phyloP scores from a whole-genome alignment of 2,888 invertebrate genomes.

The Alviniconcha strummeri region DNA sequence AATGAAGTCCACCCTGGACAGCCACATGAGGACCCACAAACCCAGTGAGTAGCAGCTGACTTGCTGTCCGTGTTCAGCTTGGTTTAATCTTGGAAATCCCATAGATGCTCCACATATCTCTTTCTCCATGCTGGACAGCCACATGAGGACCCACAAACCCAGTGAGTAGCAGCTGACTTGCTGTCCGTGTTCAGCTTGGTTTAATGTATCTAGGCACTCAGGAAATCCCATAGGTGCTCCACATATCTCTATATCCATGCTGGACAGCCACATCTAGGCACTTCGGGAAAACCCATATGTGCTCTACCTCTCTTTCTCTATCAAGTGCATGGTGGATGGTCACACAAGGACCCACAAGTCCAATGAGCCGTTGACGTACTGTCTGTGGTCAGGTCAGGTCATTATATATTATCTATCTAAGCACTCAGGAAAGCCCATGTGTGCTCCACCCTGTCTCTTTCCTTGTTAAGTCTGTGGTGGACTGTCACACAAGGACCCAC shows the following conservation, averaged over 20 bases:
- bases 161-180: conserved; percentile 41
- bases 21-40: conserved; percentile 69
- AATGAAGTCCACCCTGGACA: conserved; percentile 80
- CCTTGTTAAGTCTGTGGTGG: conserved; percentile 81
- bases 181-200: no score
- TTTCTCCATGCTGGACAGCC: conserved; percentile 59
- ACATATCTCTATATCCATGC: conserved; percentile 77
- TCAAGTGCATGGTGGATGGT: conserved; percentile 80
- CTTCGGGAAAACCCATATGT: no score
- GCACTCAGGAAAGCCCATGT: no score
- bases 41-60: conserved; percentile 38
- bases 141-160: conserved; percentile 68
- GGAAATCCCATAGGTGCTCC: no score
- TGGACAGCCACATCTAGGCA: conserved; percentile 72
- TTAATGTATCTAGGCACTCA: no score
- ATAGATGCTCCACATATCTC: no score
- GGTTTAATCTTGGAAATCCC: no score
- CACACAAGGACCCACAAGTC: conserved; percentile 69
- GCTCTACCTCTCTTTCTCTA: conserved; percentile 75
- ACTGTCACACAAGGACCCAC: conserved; percentile 72
- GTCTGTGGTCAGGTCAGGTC: no score
- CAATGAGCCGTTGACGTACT: conserved; percentile 22
- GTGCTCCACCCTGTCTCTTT: conserved; percentile 70
- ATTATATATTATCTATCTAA: no score
- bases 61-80: no score